These are phyloP conservation scores for Cheirogaleus medius DNA, from an alignment of 2,113 vertebrate genomes.

Conservation along the genomic window DNA sequence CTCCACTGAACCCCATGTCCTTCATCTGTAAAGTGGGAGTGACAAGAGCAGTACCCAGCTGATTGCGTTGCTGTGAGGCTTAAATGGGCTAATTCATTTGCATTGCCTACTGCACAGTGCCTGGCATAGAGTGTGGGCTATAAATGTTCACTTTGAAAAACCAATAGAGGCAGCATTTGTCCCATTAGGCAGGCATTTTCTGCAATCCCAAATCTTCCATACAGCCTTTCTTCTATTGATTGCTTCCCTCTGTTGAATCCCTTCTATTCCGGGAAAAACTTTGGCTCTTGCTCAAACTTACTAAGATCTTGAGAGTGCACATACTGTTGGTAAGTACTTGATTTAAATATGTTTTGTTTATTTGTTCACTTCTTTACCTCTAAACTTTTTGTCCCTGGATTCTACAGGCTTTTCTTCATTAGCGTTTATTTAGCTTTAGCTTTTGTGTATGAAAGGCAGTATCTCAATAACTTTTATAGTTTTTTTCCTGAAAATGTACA, in stretches of 20 bases:
- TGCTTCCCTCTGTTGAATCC: background rate
- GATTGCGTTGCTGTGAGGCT: background rate
- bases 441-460: background rate
- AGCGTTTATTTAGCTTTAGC: background rate
- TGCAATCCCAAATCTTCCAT: accelerated
- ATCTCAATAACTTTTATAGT: background rate
- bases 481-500: background rate
- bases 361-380: background rate
- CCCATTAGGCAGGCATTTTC: background rate
- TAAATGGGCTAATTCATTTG: background rate
- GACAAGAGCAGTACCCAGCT: background rate
- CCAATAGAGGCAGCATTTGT: background rate
- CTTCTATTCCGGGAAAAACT: background rate
- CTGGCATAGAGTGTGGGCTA: background rate
- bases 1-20: background rate
- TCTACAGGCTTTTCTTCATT: background rate
- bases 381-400: background rate
- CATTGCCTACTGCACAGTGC: background rate
- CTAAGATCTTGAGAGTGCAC: background rate
- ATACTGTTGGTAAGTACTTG: background rate
- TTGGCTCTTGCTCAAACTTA: background rate
- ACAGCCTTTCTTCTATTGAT: constrained; percentile 30
- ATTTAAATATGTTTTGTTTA: background rate
- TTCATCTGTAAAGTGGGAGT: background rate
- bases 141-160: constrained; percentile 21